A percentile compares a stretch with the other conserved stretches of the same genome.
Conservation (phyloP, 2,888 invertebrate genomes). For the Apamea anceps region DNA sequence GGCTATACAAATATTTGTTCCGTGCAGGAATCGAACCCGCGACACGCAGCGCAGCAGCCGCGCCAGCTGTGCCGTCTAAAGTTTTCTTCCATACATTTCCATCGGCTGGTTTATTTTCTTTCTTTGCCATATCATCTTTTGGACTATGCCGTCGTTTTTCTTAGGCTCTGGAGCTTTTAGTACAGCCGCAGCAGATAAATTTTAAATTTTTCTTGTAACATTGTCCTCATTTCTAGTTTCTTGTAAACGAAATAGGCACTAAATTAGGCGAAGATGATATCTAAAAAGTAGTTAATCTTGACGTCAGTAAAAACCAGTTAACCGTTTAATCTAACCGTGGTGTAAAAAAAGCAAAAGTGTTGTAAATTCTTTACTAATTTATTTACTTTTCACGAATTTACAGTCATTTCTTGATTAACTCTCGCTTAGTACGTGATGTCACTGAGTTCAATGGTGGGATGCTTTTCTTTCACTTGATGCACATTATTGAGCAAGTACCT, state of each 20-base stretch:
- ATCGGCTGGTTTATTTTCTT: not conserved
- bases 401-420: constrained; percentile 47
- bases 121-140: not conserved
- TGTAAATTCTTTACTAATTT: constrained; percentile 53
- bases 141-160: not conserved
- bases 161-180: not conserved
- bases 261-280: constrained; percentile 11
- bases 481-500: not conserved
- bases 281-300: constrained; percentile 26
- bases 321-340: constrained; percentile 32
- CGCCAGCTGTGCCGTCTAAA: too few relatives aligned
- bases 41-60: too few relatives aligned
- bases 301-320: constrained; percentile 29
- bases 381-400: constrained; percentile 41
- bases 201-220: constrained; percentile 1
- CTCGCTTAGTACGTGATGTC: constrained; percentile 28
- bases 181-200: not conserved
- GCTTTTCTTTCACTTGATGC: constrained; percentile 1
- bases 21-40: too few relatives aligned
- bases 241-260: constrained; percentile 7
- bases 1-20: too few relatives aligned
- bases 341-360: constrained; percentile 54
- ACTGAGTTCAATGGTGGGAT: not conserved
- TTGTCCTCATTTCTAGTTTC: not conserved
- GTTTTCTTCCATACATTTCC: not conserved